Evolutionary conservation across 2,113 vertebrate species (phyloP), one percentile per base, ranked within the genome.

Genomic region (Catagonus wagneri): DNA sequence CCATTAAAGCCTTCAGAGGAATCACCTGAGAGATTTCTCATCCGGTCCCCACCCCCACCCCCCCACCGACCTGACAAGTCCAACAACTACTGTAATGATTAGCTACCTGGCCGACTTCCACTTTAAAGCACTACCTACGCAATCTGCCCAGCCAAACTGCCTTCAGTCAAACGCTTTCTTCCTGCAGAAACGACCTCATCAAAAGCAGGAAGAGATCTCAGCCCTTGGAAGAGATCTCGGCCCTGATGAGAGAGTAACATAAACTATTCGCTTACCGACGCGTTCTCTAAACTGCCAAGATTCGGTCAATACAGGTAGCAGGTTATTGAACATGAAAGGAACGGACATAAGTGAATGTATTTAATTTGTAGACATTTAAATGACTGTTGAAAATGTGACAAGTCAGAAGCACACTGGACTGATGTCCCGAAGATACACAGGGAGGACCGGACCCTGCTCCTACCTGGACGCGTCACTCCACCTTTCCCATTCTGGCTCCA

Each of bases 151-250:
- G 39, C 34, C 39, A 19, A 39, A 52, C 66, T 36, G 71, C 85
- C 71, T 92, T 58, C 60, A 69, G 44, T 72, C 81, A 93, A 93
- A 96, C 60, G 50, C 50, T 92, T 97, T 94, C 93, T 95, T 97
- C 93, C 95, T 95, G 83, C 11, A 94, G 87, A 91, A 95, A 80
- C 10, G 39, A 91, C 89, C 78, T 89, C 44, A 86, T 87, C 90
- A 52, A 79, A 84, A 84, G 58, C 88, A 96, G 90, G 76, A 93
- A 96, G 91, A 85, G 39, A 86, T 39, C 36, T 23, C 27, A 63
- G 93, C 29, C 69, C 66, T 29, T n/a, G 90, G 76, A 93, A 96
- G 91, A 85, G 39, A 86, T 39, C 36, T 23, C 27, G 68, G 93
- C 29, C 69, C 66, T 29, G 7, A 66, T 10, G n/a, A 78, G 56